phyloP scores from a whole-genome alignment of 2,888 invertebrate species.

The Chrysolina oricalcia region DNA sequence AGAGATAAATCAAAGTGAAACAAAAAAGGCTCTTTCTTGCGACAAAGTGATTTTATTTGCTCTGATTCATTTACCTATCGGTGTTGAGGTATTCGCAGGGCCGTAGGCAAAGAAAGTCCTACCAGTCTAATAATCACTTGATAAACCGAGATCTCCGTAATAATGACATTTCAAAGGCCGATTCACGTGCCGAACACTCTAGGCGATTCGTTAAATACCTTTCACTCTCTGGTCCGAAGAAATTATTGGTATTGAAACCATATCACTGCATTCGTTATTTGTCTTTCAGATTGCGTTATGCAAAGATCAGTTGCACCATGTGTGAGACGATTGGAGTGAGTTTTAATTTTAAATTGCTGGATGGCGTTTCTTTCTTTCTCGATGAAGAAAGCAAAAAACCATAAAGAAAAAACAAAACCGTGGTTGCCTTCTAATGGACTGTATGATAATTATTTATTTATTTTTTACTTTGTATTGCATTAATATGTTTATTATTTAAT shows the following conservation, averaged over 20 bases:
- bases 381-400: no score
- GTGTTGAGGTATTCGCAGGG: slow-evolving; percentile 53
- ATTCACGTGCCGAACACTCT: slow-evolving; percentile 54
- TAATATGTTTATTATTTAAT: no score
- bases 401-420: no score
- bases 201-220: slow-evolving; percentile 51
- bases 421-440: no score
- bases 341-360: no score
- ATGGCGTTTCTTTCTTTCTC: no score
- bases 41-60: slow-evolving; percentile 59
- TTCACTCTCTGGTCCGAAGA: slow-evolving; percentile 45
- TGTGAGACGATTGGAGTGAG: neutral
- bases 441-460: no score
- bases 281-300: neutral
- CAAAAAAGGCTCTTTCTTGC: slow-evolving; percentile 44
- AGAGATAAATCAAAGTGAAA: slow-evolving; percentile 39
- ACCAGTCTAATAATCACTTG: slow-evolving; percentile 66
- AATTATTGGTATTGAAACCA: slow-evolving; percentile 17
- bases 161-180: slow-evolving; percentile 62
- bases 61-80: slow-evolving; percentile 55
- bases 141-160: slow-evolving; percentile 64
- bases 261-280: slow-evolving; percentile 17
- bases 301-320: neutral
- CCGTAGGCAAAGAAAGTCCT: slow-evolving; percentile 64
- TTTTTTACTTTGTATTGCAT: no score